Evolutionary conservation across 2,797 vertebrate species (phyloP).

Genomic region (Chloroceryle amazona): DNA sequence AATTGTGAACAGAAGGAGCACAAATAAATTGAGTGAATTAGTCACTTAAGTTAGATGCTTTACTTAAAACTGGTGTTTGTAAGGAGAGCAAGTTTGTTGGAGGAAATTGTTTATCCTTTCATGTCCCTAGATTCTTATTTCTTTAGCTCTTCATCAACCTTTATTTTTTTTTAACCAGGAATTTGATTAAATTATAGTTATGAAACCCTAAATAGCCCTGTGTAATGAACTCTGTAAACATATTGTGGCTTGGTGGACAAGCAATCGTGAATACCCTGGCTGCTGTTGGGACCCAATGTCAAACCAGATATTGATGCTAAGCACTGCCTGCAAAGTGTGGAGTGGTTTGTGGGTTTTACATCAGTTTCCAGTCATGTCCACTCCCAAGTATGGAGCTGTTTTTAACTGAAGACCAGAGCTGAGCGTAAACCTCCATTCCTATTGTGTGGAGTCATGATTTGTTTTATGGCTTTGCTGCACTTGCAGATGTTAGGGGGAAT

Average conservation of each 20-base stretch:
- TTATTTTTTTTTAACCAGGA: background rate
- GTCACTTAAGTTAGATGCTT: background rate
- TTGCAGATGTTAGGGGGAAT: background rate
- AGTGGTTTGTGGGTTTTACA: background rate
- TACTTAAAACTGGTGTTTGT: background rate
- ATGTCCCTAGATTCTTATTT: background rate
- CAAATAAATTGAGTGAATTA: background rate
- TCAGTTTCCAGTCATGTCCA: background rate
- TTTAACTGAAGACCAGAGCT: background rate
- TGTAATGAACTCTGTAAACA: background rate
- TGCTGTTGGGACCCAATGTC: background rate
- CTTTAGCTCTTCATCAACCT: background rate
- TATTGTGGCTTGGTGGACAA: background rate
- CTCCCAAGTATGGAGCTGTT: background rate
- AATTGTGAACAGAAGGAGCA: background rate
- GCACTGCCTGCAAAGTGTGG: background rate
- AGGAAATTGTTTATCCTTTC: constrained; percentile 8
- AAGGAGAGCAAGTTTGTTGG: background rate
- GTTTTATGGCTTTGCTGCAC: background rate
- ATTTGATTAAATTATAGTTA: constrained; percentile 13
- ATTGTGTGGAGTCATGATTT: background rate
- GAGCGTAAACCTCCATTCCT: background rate
- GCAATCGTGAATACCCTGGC: background rate
- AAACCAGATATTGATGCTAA: background rate
- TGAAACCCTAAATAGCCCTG: background rate